A percentile compares a stretch with the other conserved stretches of the same genome.
Evolutionary conservation across 2,113 vertebrate species (phyloP).

Genomic region (Archocentrus centrarchus): DNA sequence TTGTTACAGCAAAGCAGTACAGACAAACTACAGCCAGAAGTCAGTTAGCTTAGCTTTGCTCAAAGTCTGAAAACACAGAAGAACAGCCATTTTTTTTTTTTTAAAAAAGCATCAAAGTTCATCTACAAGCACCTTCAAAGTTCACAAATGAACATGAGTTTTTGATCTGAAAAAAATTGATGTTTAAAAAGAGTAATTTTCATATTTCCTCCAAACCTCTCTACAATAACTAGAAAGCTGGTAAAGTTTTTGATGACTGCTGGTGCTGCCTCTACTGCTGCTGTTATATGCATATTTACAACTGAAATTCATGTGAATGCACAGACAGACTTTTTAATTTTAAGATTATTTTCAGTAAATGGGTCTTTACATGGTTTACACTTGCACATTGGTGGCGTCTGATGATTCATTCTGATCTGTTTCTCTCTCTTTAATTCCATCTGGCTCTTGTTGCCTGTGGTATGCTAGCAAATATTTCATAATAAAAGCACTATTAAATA

Average conservation of each 20-base stretch:
- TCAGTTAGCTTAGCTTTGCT: not conserved
- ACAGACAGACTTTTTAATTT: no score
- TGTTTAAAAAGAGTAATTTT: not conserved
- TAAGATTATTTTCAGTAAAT: no score
- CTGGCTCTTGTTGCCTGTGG: no score
- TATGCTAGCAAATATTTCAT: not conserved
- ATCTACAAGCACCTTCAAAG: not conserved
- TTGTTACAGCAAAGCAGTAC: not conserved
- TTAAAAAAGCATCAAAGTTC: not conserved
- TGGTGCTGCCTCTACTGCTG: not conserved
- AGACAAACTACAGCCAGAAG: not conserved
- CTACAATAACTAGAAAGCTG: not conserved
- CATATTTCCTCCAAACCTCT: not conserved
- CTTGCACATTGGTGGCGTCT: no score
- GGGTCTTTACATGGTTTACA: no score
- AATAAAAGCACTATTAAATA: not conserved
- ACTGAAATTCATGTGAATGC: fast-evolving
- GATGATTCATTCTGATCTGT: not conserved
- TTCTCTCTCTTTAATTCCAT: not conserved
- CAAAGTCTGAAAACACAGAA: not conserved
- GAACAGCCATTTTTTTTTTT: not conserved
- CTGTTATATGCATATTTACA: not conserved
- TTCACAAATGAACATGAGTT: not conserved
- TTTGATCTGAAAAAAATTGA: not conserved
- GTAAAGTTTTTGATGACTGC: not conserved